Base-by-base conservation (phyloP, 1,140 invertebrate genomes). In the Aphaenogaster ashmeadi region DNA sequence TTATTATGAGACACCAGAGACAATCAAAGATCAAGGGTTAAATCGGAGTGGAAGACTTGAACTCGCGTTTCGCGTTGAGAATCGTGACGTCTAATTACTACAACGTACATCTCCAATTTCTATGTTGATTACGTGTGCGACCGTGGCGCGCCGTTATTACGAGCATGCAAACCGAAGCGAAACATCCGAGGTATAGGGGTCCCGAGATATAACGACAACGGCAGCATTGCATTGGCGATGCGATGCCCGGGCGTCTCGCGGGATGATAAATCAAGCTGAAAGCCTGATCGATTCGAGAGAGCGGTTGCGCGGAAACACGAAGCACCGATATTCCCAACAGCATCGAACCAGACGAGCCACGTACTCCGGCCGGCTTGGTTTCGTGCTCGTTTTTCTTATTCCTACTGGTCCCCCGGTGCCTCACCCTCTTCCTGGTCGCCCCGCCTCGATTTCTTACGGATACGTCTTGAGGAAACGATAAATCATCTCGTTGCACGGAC, bases 401-500 rank as follows among this genome's bases (percentile, higher is more conserved):
- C 52, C 21, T 60, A 21, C 52, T 75, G 69, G 69, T 75, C 52
- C 50, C 36, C 15, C 36, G 69, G 47, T 66, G 75, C 74, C 69
- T 90, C 75, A 60, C 86, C 86, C 86, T 83, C 62, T 69, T 81
- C 54, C 66, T 87, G 64, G 78, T 87, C 52, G 66, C 44, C 44
- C 66, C 78, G 78, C 52, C 78, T 60, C 80, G 87, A 90, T 88
- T 91, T 91, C 90, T 91, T 91, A 90, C 90, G 87, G 75, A 90
- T 66, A 87, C 89, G 84, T 89, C 87, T 69, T 89, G 84, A 87
- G 87, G 90, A 91, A 91, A 85, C 87, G 84, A 91, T 91, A 91
- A 91, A 91, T 91, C 90, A 91, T 91, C 89, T 91, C 89, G 90
- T 91, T 91, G 86, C 87, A 88, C 87, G 81, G 60, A 74, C 81